These are phyloP conservation scores for Palloptera scutellata DNA, from an alignment of 2,888 invertebrate species.

Conservation along the genomic window DNA sequence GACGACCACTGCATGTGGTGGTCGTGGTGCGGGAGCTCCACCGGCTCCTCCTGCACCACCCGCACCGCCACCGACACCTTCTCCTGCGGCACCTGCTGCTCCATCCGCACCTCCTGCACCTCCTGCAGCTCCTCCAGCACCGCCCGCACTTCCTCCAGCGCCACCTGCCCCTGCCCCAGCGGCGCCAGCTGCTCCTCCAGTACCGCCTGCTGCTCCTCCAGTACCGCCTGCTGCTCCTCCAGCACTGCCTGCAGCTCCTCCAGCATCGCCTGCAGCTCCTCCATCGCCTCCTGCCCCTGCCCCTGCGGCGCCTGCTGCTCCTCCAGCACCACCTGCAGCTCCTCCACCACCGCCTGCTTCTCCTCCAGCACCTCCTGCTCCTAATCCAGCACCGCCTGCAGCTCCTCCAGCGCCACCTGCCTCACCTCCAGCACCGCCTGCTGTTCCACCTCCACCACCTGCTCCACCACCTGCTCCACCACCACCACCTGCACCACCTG, in stretches of 20 bases:
- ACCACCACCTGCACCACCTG: no score
- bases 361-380: constrained; percentile 41
- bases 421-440: neutral
- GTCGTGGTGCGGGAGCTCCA: constrained; percentile 38
- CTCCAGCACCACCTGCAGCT: constrained; percentile 10
- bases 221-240: constrained; percentile 30
- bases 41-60: constrained; percentile 24
- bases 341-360: constrained; percentile 41
- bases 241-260: constrained; percentile 25
- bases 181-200: constrained; percentile 24
- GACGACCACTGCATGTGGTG: constrained; percentile 15
- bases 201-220: constrained; percentile 32
- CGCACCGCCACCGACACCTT: constrained; percentile 48
- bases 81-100: constrained; percentile 49
- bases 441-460: neutral
- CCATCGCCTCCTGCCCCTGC: constrained; percentile 28
- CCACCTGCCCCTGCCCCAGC: constrained; percentile 33
- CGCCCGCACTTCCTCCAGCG: constrained; percentile 44
- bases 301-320: constrained; percentile 26
- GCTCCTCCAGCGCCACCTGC: constrained; percentile 4
- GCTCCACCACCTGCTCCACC: neutral
- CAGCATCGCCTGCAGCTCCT: constrained; percentile 33
- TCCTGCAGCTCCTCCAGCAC: constrained; percentile 49
- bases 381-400: constrained; percentile 12
- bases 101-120: constrained; percentile 18